Evolutionary conservation across 2,888 invertebrate genomes (phyloP).

Genomic region (Tubiluchus corallicola): DNA sequence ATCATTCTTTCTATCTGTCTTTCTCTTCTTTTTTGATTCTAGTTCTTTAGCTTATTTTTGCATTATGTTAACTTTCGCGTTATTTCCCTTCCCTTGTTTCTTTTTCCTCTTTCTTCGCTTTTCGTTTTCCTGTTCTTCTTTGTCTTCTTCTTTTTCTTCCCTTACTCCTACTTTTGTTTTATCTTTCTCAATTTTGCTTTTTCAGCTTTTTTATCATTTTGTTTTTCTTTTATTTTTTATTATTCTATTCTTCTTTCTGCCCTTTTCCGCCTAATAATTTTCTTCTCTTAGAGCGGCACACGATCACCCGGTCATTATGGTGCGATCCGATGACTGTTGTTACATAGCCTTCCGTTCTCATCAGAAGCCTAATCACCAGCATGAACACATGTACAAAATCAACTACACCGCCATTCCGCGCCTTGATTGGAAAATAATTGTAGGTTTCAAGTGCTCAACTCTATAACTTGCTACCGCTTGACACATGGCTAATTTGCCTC

Average conservation of each 20-base stretch:
- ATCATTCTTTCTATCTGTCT: background rate
- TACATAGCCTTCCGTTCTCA: too few relatives aligned
- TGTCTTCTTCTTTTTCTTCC: too few relatives aligned
- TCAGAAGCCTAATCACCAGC: too few relatives aligned
- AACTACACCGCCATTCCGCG: too few relatives aligned
- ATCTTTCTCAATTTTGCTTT: background rate
- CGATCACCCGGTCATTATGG: too few relatives aligned
- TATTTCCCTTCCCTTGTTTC: background rate
- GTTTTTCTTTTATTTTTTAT: background rate
- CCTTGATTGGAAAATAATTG: too few relatives aligned
- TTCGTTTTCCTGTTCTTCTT: background rate
- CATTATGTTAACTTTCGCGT: background rate
- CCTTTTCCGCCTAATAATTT: background rate
- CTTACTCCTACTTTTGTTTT: background rate
- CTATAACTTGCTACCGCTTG: too few relatives aligned
- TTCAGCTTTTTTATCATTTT: background rate
- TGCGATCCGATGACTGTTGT: too few relatives aligned
- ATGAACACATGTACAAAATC: too few relatives aligned
- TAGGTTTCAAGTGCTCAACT: too few relatives aligned
- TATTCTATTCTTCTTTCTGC: background rate
- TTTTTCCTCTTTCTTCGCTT: conserved; percentile 1
- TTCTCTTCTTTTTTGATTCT: background rate
- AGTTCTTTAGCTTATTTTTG: background rate
- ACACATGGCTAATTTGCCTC: too few relatives aligned
- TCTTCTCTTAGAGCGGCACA: too few relatives aligned